Evolutionary conservation across 37 sponge, comb jelly and placozoan genomes (phyloP).

Genomic region (Cliona cf. orientalis): DNA sequence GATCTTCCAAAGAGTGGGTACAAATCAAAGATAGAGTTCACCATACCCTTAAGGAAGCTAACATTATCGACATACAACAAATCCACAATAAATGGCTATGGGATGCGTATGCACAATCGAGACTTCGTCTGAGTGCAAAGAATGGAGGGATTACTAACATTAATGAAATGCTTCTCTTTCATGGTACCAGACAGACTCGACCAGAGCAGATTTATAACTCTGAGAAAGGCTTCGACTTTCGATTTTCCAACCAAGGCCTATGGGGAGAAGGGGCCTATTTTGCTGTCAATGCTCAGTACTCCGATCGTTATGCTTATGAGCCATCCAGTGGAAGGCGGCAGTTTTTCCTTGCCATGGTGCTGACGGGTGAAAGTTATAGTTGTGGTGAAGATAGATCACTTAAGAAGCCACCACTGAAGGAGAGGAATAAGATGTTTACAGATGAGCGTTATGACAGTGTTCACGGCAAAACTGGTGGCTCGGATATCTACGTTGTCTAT

Average conservation of each 20-base stretch:
- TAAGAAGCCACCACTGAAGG: constrained; percentile 66
- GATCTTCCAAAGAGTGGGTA: constrained; percentile 51
- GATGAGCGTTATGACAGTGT: constrained; percentile 79
- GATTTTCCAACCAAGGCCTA: constrained; percentile 54
- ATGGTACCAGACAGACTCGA: constrained; percentile 49
- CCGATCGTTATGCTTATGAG: constrained; percentile 38
- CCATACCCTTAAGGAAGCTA: constrained; percentile 17
- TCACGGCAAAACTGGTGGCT: constrained; percentile 47
- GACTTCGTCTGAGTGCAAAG: constrained; percentile 34
- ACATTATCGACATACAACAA: constrained; percentile 34
- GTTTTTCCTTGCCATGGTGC: constrained; percentile 56
- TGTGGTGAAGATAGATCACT: constrained; percentile 33
- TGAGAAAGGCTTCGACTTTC: constrained; percentile 71
- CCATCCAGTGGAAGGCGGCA: constrained; percentile 22
- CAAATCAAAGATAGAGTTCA: not conserved
- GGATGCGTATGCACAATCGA: constrained; percentile 37
- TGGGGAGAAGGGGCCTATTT: constrained; percentile 80
- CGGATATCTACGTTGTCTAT: constrained; percentile 66
- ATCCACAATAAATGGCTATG: constrained; percentile 77
- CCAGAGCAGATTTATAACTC: constrained; percentile 45
- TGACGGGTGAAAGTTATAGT: constrained; percentile 37
- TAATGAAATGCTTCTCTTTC: constrained; percentile 60
- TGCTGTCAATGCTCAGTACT: constrained; percentile 76
- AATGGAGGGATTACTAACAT: constrained; percentile 17
- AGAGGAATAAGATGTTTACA: too few relatives aligned